phyloP scores from a whole-genome alignment of 2,888 invertebrate genomes.

The Thyatira batis region DNA sequence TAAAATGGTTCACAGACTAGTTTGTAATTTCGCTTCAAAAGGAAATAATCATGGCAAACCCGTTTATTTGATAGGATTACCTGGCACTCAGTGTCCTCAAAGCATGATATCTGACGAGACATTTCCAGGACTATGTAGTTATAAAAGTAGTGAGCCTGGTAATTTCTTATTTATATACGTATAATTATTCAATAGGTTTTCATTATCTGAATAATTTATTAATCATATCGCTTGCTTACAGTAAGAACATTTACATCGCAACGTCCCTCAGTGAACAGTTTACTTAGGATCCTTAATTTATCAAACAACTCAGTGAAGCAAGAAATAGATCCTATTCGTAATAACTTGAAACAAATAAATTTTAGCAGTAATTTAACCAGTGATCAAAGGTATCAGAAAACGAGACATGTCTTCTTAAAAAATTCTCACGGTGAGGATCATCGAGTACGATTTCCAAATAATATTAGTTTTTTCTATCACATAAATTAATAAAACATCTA shows the following conservation, averaged over 20 bases:
- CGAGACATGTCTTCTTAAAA: constrained; percentile 46
- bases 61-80: constrained; percentile 61
- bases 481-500: no score
- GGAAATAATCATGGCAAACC: constrained; percentile 63
- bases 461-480: neutral
- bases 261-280: constrained; percentile 43
- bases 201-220: constrained; percentile 13
- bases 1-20: constrained; percentile 54
- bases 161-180: constrained; percentile 1
- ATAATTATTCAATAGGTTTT: neutral
- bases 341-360: constrained; percentile 45
- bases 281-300: constrained; percentile 62
- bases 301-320: constrained; percentile 51
- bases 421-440: constrained; percentile 43
- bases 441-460: neutral
- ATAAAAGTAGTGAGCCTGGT: constrained; percentile 15
- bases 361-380: constrained; percentile 30
- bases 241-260: constrained; percentile 30
- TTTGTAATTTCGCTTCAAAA: constrained; percentile 70
- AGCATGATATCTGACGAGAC: constrained; percentile 40
- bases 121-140: constrained; percentile 50
- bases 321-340: constrained; percentile 55
- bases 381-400: constrained; percentile 49
- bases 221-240: constrained; percentile 32
- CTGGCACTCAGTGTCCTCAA: constrained; percentile 60